Percentiles rank a stretch among this genome's conserved stretches.
Conservation (phyloP, 2,888 invertebrate genomes). For the Ichneumoninae sp. region DNA sequence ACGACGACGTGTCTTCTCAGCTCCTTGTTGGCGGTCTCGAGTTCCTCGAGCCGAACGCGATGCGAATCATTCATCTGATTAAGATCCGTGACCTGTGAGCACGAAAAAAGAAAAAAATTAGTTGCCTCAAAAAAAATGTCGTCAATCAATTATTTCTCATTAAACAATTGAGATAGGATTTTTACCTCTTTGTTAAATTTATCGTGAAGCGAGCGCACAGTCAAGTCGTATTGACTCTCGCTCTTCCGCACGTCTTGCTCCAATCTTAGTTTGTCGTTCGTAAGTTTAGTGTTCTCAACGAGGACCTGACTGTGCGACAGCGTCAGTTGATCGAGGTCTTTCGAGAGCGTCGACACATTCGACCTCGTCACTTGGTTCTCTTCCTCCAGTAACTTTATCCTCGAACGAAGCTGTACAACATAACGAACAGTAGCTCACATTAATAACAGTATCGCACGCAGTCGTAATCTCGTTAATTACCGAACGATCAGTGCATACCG, state of each 20-base stretch:
- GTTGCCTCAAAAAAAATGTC: neutral
- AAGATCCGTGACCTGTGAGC: constrained; percentile 80
- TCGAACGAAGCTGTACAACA: constrained; percentile 72
- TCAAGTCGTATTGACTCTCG: constrained; percentile 78
- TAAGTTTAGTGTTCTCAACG: constrained; percentile 90
- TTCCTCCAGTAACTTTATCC: constrained; percentile 79
- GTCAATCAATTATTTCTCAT: neutral
- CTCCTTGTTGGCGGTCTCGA: constrained; percentile 83
- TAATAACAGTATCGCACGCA: neutral
- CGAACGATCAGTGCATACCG: constrained; percentile 69
- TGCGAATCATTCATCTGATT: constrained; percentile 85
- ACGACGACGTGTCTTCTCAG: constrained; percentile 80
- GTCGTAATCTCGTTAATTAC: neutral
- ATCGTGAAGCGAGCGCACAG: constrained; percentile 78
- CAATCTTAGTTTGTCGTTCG: constrained; percentile 89
- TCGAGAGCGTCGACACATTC: constrained; percentile 87
- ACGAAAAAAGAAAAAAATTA: neutral
- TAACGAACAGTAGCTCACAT: neutral
- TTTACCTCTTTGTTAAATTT: constrained; percentile 81
- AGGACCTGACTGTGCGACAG: constrained; percentile 91
- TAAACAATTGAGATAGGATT: neutral
- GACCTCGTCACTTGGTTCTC: constrained; percentile 83
- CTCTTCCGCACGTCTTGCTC: constrained; percentile 88
- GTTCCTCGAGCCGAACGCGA: constrained; percentile 83
- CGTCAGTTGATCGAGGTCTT: constrained; percentile 90